These are phyloP conservation scores for Colletes latitarsis DNA, from an alignment of 1,140 invertebrate species.

Conservation along the genomic window DNA sequence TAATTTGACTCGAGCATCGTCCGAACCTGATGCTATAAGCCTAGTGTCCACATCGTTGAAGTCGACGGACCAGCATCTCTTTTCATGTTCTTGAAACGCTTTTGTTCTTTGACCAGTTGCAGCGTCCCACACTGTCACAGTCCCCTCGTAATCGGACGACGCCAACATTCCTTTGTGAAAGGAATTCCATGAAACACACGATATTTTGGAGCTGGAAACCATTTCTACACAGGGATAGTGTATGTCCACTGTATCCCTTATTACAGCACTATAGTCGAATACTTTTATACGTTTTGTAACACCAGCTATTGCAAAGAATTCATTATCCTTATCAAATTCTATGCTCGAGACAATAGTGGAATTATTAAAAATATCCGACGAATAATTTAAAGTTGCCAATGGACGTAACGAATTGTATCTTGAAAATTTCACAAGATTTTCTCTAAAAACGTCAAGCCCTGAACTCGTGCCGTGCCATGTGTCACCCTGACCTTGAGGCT, in stretches of 20 bases:
- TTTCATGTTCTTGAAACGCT: slow-evolving; percentile 95
- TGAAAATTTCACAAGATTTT: slow-evolving; percentile 94
- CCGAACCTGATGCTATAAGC: slow-evolving; percentile 95
- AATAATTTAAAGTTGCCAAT: slow-evolving; percentile 94
- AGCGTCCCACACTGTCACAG: slow-evolving; percentile 96
- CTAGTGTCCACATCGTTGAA: slow-evolving; percentile 96
- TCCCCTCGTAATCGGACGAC: slow-evolving; percentile 98
- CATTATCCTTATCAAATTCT: slow-evolving; percentile 98
- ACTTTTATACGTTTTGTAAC: slow-evolving; percentile 98
- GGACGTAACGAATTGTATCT: slow-evolving; percentile 90
- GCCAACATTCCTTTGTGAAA: slow-evolving; percentile 95
- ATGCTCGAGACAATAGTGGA: slow-evolving; percentile 98
- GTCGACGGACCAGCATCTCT: slow-evolving; percentile 98
- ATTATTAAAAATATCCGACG: slow-evolving; percentile 92
- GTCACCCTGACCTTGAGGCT: slow-evolving; percentile 67
- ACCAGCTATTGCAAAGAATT: slow-evolving; percentile 97
- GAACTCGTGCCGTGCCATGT: slow-evolving; percentile 73
- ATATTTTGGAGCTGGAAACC: slow-evolving; percentile 96
- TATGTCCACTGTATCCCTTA: slow-evolving; percentile 91
- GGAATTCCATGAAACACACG: slow-evolving; percentile 96
- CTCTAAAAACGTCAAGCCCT: slow-evolving; percentile 90
- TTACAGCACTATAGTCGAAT: slow-evolving; percentile 93
- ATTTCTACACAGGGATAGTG: slow-evolving; percentile 97
- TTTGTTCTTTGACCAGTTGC: slow-evolving; percentile 88
- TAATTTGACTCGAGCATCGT: slow-evolving; percentile 96